phyloP scores from a whole-genome alignment of 1,140 invertebrate species.

The Drosophila saltans region DNA sequence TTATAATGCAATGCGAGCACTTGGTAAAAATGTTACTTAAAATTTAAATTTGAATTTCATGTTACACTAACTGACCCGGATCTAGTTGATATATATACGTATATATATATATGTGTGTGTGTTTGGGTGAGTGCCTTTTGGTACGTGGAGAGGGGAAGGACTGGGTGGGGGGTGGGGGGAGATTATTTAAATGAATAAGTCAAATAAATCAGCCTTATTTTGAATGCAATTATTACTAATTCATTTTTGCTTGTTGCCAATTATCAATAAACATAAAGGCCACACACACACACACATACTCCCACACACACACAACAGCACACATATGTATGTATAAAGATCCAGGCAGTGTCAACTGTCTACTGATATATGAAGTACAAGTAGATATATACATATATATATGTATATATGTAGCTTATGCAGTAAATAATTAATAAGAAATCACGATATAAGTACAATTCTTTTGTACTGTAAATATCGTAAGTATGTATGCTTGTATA shows the following conservation, averaged over 20 bases:
- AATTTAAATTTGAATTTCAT: conserved; percentile 26
- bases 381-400: conserved; percentile 10
- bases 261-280: conserved; percentile 50
- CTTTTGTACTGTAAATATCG: conserved; percentile 26
- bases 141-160: not conserved
- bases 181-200: conserved; percentile 73
- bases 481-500: conserved; percentile 46
- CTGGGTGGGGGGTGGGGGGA: conserved; percentile 1
- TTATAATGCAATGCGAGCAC: conserved; percentile 31
- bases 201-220: conserved; percentile 80
- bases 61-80: conserved; percentile 24
- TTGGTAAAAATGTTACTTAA: conserved; percentile 49
- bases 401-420: conserved; percentile 20
- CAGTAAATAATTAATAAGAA: conserved; percentile 8
- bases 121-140: conserved; percentile 15
- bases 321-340: conserved; percentile 11
- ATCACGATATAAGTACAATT: conserved; percentile 16
- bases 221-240: conserved; percentile 71
- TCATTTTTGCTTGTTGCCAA: conserved; percentile 52
- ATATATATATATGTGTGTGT: conserved; percentile 20
- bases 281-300: conserved; percentile 43
- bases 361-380: conserved; percentile 15
- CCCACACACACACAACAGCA: not conserved
- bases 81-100: conserved; percentile 29
- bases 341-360: conserved; percentile 34